phyloP scores from a whole-genome alignment of 2,797 vertebrate species.

The Micrastur ruficollis region DNA sequence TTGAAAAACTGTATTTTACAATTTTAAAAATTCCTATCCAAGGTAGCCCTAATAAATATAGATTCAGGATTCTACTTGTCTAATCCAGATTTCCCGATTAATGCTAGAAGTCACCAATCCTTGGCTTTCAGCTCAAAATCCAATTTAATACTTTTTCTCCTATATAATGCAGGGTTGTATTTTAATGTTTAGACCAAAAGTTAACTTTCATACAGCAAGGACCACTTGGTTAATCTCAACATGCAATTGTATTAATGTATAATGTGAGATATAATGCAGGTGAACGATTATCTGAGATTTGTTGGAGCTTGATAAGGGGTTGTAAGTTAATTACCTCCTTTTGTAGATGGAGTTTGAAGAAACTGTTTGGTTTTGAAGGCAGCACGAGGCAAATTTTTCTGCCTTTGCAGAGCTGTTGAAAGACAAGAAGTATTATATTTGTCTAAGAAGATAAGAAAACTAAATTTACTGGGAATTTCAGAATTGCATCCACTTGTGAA shows the following conservation, averaged over 20 bases:
- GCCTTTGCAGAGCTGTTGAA: constrained; percentile 89
- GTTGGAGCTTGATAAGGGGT: constrained; percentile 55
- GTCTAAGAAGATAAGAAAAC: constrained; percentile 70
- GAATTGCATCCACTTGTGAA: constrained; percentile 31
- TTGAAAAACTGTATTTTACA: background rate
- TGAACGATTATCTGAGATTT: background rate
- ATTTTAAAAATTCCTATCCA: background rate
- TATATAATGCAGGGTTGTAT: background rate
- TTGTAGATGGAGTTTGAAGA: constrained; percentile 89
- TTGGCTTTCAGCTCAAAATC: background rate
- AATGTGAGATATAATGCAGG: constrained; percentile 18
- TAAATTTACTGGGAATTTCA: constrained; percentile 61
- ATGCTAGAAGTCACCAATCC: background rate
- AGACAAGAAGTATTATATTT: constrained; percentile 85
- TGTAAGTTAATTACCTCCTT: constrained; percentile 89
- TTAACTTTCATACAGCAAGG: background rate
- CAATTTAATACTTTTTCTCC: background rate
- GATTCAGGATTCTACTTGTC: background rate
- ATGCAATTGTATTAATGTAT: constrained; percentile 6
- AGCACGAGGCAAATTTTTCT: constrained; percentile 87
- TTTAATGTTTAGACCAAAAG: background rate
- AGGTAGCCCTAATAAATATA: background rate
- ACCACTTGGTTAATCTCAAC: background rate
- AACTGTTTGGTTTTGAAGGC: constrained; percentile 98
- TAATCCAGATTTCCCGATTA: background rate